Base-by-base conservation (phyloP, 2,888 invertebrate species). In the Unio delphinus region DNA sequence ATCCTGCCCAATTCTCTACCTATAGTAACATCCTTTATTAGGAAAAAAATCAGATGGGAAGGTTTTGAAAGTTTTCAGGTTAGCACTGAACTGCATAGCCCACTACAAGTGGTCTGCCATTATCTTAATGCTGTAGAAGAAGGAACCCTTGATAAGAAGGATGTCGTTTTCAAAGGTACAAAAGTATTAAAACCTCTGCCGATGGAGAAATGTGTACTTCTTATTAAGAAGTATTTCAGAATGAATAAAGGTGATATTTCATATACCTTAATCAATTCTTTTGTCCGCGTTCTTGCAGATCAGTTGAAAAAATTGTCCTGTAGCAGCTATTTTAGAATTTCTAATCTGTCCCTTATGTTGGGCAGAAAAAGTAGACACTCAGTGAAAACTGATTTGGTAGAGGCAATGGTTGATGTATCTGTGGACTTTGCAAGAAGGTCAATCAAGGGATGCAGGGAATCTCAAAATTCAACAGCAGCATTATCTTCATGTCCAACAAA, bases 251-350 rank as follows among this genome's bases (percentile, higher is more conserved):
- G n/a, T n/a, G n/a, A n/a, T n/a, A n/a, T n/a, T 60, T 79, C 83
- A 5, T 83, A 72, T 62, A 68, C 76, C 45, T 56, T 76, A 54
- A 65, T 83, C 4, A 68, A 77, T 23, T 75, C 71, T 18, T 81
- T 81, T 58, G 8, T 83, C 1, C 71, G 76, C 65, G 78, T 83
- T n/a, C 71, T 83, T 45, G 76, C 81, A 17, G 81, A 83, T 66
- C 82, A 83, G 64, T 61, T 83, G 18, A 83, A 82, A 56, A 83
- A 80, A 65, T 64, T 83, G 61, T 77, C 82, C 7, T 64, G 73
- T 15, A 83, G 82, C 69, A 61, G 73, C 15, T 83, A 77, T 68
- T 83, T 82, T 57, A 68, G 70, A 5, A 30, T 30, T 5, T 4
- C 30, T 5, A 30, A 30, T 30, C 30, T 30, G 0, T 30, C 30